Evolutionary conservation across 2,797 vertebrate genomes (phyloP).

Genomic region (Chaetodon trifasciatus): DNA sequence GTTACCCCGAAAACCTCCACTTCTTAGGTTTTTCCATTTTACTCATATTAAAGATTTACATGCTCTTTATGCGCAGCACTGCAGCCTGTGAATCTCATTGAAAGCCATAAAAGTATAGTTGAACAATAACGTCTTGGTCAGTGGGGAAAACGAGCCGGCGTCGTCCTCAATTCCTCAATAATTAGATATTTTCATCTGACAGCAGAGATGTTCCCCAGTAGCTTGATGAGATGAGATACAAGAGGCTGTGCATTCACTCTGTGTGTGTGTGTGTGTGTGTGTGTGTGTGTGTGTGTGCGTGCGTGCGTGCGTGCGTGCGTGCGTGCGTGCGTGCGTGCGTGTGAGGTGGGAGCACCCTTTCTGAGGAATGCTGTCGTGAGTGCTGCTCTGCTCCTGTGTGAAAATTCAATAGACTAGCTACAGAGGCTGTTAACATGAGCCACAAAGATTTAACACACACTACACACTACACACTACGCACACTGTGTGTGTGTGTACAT

Average conservation of each 20-base stretch:
- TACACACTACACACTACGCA: conserved; percentile 15
- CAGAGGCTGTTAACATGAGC: conserved; percentile 41
- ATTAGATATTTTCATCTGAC: conserved; percentile 23
- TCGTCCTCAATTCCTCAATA: conserved; percentile 16
- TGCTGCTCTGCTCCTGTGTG: conserved; percentile 40
- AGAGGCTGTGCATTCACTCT: not conserved
- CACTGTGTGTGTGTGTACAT: conserved; percentile 18
- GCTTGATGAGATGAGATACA: conserved; percentile 23
- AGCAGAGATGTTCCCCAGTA: conserved; percentile 17
- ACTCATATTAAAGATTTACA: conserved; percentile 62
- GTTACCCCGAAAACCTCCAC: conserved; percentile 31
- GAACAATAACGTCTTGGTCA: conserved; percentile 23
- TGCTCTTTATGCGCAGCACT: conserved; percentile 15
- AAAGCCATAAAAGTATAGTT: conserved; percentile 3
- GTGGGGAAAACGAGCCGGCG: not conserved
- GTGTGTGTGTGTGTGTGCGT: conserved; percentile 7
- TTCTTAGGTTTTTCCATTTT: conserved; percentile 41
- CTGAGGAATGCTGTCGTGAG: conserved; percentile 32
- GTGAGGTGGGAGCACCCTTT: conserved; percentile 8
- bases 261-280: conserved; percentile 21
- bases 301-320: conserved; percentile 6
- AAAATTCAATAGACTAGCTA: conserved; percentile 53
- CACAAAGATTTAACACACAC: conserved; percentile 24
- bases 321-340: conserved; percentile 11
- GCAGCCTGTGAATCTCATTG: conserved; percentile 35